Evolutionary conservation across 2,113 vertebrate species (phyloP).

Genomic region (Halichoerus grypus): DNA sequence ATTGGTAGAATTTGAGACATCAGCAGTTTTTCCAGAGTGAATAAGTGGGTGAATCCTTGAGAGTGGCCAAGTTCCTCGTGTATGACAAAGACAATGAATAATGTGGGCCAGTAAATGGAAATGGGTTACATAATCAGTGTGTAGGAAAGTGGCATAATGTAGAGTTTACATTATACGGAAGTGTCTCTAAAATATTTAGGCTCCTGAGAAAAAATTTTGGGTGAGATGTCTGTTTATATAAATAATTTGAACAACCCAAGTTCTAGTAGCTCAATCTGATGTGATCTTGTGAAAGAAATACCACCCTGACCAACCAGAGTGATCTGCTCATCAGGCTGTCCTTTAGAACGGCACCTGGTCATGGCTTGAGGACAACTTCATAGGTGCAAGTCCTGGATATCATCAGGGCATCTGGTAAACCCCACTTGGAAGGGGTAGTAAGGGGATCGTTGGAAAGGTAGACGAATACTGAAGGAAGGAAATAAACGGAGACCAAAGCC

Average conservation of each 20-base stretch:
- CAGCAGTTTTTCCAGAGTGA: neutral
- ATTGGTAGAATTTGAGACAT: neutral
- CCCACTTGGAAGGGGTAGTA: neutral
- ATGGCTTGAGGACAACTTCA: neutral
- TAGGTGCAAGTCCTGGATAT: neutral
- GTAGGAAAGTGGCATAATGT: neutral
- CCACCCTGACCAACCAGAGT: neutral
- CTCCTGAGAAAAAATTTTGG: neutral
- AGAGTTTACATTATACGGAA: neutral
- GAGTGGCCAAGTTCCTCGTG: neutral
- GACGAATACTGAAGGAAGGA: neutral
- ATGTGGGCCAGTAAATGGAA: neutral
- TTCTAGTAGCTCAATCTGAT: neutral
- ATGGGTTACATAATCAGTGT: neutral
- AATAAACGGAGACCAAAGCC: neutral
- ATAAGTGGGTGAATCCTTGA: neutral
- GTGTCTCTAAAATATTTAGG: neutral
- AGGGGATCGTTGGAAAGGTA: neutral
- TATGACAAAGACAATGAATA: neutral
- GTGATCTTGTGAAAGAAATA: neutral
- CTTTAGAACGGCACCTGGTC: neutral
- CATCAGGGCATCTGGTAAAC: neutral
- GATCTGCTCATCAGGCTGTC: neutral
- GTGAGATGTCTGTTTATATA: neutral
- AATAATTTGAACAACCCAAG: neutral